These are phyloP conservation scores for Pocillopora grandis DNA, from an alignment of 92 coral and sea anemone genomes.

Conservation along the genomic window DNA sequence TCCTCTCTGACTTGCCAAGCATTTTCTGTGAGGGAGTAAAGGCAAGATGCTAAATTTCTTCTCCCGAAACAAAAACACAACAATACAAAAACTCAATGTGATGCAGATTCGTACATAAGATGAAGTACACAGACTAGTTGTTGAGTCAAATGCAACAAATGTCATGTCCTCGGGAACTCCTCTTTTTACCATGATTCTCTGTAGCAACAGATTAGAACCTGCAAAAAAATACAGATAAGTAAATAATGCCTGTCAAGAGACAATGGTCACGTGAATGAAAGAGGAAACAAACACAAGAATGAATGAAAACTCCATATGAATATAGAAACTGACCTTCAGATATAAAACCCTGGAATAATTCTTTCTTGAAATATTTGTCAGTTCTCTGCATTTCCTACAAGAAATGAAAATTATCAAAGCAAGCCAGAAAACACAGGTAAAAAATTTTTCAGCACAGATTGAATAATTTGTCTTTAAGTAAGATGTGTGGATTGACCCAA, in stretches of 20 bases:
- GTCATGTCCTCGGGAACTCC: constrained; percentile 75
- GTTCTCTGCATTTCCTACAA: constrained; percentile 77
- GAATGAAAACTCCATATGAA: not conserved
- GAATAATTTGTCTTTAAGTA: no score
- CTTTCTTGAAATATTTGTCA: constrained; percentile 62
- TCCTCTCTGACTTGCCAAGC: constrained; percentile 65
- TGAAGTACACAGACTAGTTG: constrained; percentile 81
- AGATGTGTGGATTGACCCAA: no score
- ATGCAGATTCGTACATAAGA: constrained; percentile 72
- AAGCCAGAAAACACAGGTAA: no score
- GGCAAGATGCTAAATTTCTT: not conserved
- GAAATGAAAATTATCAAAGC: not conserved
- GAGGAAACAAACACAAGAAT: not conserved
- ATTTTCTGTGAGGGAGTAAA: constrained; percentile 47
- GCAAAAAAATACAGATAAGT: not conserved
- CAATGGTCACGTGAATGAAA: not conserved
- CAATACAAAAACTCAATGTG: not conserved
- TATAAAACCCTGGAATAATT: constrained; percentile 85
- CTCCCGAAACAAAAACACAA: not conserved
- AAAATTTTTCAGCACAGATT: no score
- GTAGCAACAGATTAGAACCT: constrained; percentile 86
- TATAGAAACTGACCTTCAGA: constrained; percentile 71
- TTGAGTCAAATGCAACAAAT: constrained; percentile 88
- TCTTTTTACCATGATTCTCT: constrained; percentile 69
- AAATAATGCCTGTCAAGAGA: not conserved